phyloP scores from a whole-genome alignment of 2,888 invertebrate species.

The Eledona agricola region DNA sequence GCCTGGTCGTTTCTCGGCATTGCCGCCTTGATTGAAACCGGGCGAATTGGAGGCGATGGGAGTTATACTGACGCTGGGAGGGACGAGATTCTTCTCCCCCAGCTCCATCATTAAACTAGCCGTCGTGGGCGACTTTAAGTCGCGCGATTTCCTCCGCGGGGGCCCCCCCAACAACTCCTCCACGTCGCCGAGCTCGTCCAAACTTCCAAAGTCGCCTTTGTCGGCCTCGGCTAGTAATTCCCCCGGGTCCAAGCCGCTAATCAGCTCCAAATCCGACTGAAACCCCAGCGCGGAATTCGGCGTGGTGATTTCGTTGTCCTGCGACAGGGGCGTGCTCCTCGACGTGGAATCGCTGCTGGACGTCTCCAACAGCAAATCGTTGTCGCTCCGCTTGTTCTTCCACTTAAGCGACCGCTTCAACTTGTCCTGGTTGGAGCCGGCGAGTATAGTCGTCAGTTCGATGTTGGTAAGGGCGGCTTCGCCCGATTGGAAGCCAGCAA shows the following conservation, averaged over 20 bases:
- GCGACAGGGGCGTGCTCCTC: constrained; percentile 65
- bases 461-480: constrained; percentile 56
- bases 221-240: constrained; percentile 62
- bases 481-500: constrained; percentile 59
- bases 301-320: constrained; percentile 64
- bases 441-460: constrained; percentile 58
- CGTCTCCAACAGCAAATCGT: constrained; percentile 69
- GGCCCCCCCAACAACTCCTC: constrained; percentile 63
- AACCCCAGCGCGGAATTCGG: constrained; percentile 67
- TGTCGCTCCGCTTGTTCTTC: constrained; percentile 66
- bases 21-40: constrained; percentile 58
- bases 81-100: constrained; percentile 65
- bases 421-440: constrained; percentile 46
- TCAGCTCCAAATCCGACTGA: constrained; percentile 71
- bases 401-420: constrained; percentile 44
- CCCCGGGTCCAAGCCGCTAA: constrained; percentile 70
- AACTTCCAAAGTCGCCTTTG: constrained; percentile 62
- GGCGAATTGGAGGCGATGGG: constrained; percentile 65
- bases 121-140: constrained; percentile 62
- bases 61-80: constrained; percentile 72
- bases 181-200: constrained; percentile 67
- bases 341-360: constrained; percentile 72
- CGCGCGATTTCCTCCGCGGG: constrained; percentile 63
- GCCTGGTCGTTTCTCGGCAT: constrained; percentile 75
- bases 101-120: constrained; percentile 59